Evolutionary conservation across 2,888 invertebrate genomes (phyloP), one percentile per base, ranked within the genome.

Genomic region (Nephrotoma flavescens): DNA sequence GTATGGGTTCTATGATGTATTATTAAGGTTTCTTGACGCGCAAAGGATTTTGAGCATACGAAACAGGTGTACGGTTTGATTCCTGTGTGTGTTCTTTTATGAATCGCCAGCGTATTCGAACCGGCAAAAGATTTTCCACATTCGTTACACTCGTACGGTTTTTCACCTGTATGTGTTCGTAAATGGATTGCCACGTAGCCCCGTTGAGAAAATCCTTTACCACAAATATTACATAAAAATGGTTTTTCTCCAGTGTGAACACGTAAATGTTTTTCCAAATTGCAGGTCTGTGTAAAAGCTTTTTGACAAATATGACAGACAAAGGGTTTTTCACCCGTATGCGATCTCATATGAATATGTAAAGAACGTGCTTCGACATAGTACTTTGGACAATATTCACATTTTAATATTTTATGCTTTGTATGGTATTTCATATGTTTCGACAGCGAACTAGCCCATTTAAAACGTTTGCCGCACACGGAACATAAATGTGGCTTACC

Each of bases 381-480:
- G 87, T 92, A 92, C 87, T 92, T 92, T 42, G 90, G 90, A 88
- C 93, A 93, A 88, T 90, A 91, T 86, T 92, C 90, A 87, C 93
- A 92, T 42, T 91, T 90, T 41, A 92, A 89, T 83, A 93, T 89
- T 88, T 92, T 92, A 88, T 92, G 92, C 4, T 92, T 92, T 1
- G 93, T 92, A 88, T 93, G 93, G 88, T 92, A 92, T 88, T 92
- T 92, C 92, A 92, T 92, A 88, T 93, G 93, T 88, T 92, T 93
- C 0, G 92, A 92, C 47, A 93, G 89, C 88, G 92, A 92, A 0
- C 92, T 92, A 2, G 92, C 91, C 92, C 92, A 93, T 89, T 93
- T 92, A 87, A 93, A 93, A 1, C 91, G 90, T 88, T 92, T 89
- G 87, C 89, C 92, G 88, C 92, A 92, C 5, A 92, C 91, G 0